Base-by-base conservation (phyloP, 2,113 vertebrate species). In the Brachypodius melanocephalos region DNA sequence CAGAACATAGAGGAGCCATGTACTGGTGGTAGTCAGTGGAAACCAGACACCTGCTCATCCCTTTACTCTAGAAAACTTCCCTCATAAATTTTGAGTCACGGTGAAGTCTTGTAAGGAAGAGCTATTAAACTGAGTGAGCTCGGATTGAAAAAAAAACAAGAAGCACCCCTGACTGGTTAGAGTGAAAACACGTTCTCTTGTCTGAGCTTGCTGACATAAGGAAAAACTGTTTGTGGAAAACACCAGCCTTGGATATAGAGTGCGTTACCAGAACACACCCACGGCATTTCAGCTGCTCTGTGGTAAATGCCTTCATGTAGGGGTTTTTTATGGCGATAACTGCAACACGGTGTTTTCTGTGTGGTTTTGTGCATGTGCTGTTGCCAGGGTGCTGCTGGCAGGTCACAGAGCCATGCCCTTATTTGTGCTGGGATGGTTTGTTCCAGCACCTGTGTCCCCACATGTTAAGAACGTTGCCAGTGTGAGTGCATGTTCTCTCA, bases 151-250 rank as follows among this genome's bases (percentile, higher is more conserved):
- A 85, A 90, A 67, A 88, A 54, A 22, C 52, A 62, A 89, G 72
- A 89, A 82, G 61, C 52, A 89, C n/a, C 84, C 19, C 16, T 52
- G 59, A 62, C 45, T 86, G 40, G 65, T 91, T 81, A 52, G 79
- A 65, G 40, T 5, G 0, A 93, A 93, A 93, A 42, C 68, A 21
- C 5, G 9, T 61, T 86, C 57, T 94, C 82, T 31, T 96, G 87
- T 46, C 84, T 95, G 81, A 96, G 89, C 91, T 93, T 96, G 93
- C 85, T 95, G 78, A 74, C 72, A 80, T 51, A 45, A 88, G 88
- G 93, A 77, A 94, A 84, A 85, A 88, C 51, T 42, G 31, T 85
- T 63, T 79, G 88, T 42, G 85, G 94, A 92, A 95, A 96, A 46
- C 67, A 95, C 85, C 90, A 69, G 36, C 38, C 85, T 65, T 45